Base-by-base conservation (phyloP, 1,140 invertebrate species). In the Mya arenaria region DNA sequence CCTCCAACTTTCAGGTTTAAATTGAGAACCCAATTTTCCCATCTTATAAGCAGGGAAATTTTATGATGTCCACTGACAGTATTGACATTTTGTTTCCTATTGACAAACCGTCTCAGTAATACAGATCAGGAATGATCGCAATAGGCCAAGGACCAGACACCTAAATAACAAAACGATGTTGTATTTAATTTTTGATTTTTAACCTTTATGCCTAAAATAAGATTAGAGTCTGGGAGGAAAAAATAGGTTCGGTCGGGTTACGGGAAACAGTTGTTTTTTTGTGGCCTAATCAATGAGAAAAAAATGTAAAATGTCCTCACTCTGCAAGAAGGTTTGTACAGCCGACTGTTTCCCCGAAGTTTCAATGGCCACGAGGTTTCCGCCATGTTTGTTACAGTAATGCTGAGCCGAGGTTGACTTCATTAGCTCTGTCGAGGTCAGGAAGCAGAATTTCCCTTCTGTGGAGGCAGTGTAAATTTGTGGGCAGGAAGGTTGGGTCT, bases 301-400 rank as follows among this genome's bases (percentile, higher is more conserved):
- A 8, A n/a, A 15, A 15, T 15, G 10, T 8, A n/a, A 10, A 23
- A 30, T 60, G 19, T 60, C 56, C 72, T 75, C 62, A 63, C 73
- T 17, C 17, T 75, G 44, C 17, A 75, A 75, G 39, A 75, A 75
- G 4, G 28, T 48, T 25, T 75, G 73, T 5, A 75, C 73, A 75
- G 73, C 58, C 17, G 30, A 37, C 30, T 75, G 56, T 36, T 75
- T 75, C 23, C 52, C 73, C 25, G 30, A 32, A n/a, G 32, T 75
- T 44, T 75, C 73, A 23, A 75, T 63, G 39, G 73, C 30, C 34
- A 65, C 58, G 23, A 41, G 37, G 32, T 1, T 25, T 19, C 73
- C 73, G 15, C 44, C 13, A 30, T 63, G 19, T 28, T 65, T 25
- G 48, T 39, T 25, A 48, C 73, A 75, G 25, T 75, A 75, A 15